Base-by-base conservation (phyloP, 1,140 invertebrate genomes). In the Mamestra configurata region DNA sequence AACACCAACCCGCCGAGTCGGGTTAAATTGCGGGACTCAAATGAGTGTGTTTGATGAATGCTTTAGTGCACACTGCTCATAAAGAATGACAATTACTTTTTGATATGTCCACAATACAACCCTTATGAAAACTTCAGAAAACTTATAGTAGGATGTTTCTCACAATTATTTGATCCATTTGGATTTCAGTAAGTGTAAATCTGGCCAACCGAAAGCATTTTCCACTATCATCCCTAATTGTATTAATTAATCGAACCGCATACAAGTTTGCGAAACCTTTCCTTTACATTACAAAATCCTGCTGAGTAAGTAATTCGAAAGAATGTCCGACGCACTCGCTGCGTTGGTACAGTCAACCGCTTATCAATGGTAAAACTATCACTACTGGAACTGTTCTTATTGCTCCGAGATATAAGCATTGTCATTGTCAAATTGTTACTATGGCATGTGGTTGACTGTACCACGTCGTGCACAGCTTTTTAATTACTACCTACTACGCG, bases 401-500 rank as follows among this genome's bases (percentile, higher is more conserved):
- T n/a, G 8, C 13, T 5, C 15, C 43, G 15, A 4, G 13, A 49
- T 49, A 0, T 4, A n/a, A 1, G 4, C 13, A 5, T 5, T 49
- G 13, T n/a, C 43, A 49, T n/a, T n/a, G 43, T n/a, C 43, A 49
- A 49, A 49, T 49, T 49, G 15, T 49, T 49, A 49, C 43, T 4
- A 5, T 3, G 15, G 13, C 13, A 5, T 4, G 43, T 49, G 43
- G 43, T 49, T 49, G 43, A 49, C 43, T 49, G 83, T 83, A 55
- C 40, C 82, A 79, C 83, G 75, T 61, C 84, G 85, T 80, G 86
- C 86, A 79, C 77, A 87, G 88, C 84, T 90, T 92, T 94, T 93
- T 92, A 92, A 94, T 93, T 92, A 94, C 91, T 91, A 90, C 84
- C 61, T 82, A 79, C 61, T 82, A 79, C 85, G 82, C 70, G 84